phyloP scores from a whole-genome alignment of 2,113 vertebrate genomes.

The Megaptera novaeangliae region DNA sequence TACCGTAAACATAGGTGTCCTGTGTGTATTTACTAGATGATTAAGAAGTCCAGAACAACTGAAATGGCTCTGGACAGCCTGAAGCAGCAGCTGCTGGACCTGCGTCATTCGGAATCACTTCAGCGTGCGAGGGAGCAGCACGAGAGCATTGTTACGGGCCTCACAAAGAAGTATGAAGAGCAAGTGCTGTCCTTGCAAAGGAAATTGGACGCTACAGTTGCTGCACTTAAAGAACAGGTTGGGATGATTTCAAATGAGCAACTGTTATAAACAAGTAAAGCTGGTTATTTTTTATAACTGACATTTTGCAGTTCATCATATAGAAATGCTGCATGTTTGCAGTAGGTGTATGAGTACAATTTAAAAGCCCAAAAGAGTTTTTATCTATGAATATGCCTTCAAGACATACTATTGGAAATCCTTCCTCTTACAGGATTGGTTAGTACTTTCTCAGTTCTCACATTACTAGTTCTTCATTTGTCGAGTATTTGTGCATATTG shows the following conservation, averaged over 20 bases:
- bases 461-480: not conserved
- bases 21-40: conserved; percentile 78
- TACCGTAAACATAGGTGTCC: not conserved
- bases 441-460: not conserved
- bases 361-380: not conserved
- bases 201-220: conserved; percentile 82
- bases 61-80: conserved; percentile 92
- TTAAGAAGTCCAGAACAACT: conserved; percentile 87
- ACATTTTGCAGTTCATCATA: not conserved
- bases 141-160: conserved; percentile 82
- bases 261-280: not conserved
- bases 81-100: conserved; percentile 92
- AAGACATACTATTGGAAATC: not conserved
- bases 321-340: not conserved
- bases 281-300: not conserved
- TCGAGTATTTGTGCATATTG: not conserved
- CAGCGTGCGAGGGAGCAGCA: conserved; percentile 90
- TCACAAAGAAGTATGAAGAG: conserved; percentile 89
- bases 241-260: not conserved
- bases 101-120: conserved; percentile 90
- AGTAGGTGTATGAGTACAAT: not conserved
- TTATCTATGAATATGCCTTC: not conserved
- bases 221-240: conserved; percentile 89
- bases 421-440: not conserved
- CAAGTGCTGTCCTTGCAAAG: conserved; percentile 84